A percentile compares a stretch with the other conserved stretches of the same genome.
Conservation (phyloP, 2,113 vertebrate species). For the Anoplopoma fimbria region DNA sequence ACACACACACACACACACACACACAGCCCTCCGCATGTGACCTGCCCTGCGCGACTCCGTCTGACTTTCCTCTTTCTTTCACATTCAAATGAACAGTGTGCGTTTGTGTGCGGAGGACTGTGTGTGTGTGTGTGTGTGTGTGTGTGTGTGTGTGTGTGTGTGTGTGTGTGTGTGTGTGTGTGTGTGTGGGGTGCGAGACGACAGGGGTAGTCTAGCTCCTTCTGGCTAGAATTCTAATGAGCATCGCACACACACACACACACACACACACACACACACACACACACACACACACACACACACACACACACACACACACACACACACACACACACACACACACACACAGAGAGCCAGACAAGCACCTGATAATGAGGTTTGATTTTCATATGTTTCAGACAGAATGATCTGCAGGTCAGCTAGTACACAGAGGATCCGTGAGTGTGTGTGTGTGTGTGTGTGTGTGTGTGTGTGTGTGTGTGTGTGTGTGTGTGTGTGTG, state of each 20-base stretch:
- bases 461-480: conserved; percentile 34
- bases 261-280: too few relatives aligned
- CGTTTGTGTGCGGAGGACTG: conserved; percentile 47
- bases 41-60: conserved; percentile 54
- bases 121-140: conserved; percentile 32
- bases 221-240: conserved; percentile 75
- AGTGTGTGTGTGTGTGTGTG: conserved; percentile 52
- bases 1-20: neutral
- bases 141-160: conserved; percentile 39
- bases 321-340: conserved; percentile 40
- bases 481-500: conserved; percentile 39
- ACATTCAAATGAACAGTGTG: conserved; percentile 69
- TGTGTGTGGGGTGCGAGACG: conserved; percentile 57
- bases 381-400: conserved; percentile 87
- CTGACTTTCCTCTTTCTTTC: conserved; percentile 68
- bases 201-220: conserved; percentile 69
- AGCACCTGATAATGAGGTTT: conserved; percentile 84
- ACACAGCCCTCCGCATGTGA: conserved; percentile 34
- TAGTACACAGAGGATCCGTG: conserved; percentile 50
- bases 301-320: conserved; percentile 31
- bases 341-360: conserved; percentile 54
- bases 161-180: conserved; percentile 41
- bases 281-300: conserved; percentile 9
- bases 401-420: conserved; percentile 69
- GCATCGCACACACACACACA: conserved; percentile 28